These are phyloP conservation scores for Leguminivora glycinivorella DNA, from an alignment of 1,140 invertebrate genomes.

Conservation along the genomic window DNA sequence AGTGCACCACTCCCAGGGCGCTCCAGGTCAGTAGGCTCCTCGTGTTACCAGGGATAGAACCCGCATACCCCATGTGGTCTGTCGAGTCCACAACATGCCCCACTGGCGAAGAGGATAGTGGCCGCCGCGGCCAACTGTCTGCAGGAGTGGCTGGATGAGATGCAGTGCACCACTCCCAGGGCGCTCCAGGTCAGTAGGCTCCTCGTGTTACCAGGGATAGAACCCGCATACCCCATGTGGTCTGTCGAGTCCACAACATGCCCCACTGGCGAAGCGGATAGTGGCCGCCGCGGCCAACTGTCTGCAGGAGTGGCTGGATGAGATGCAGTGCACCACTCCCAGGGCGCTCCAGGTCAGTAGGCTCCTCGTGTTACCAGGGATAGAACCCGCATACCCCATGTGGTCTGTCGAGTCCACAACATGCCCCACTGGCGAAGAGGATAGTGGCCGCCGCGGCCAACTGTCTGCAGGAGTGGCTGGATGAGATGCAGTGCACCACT, in stretches of 20 bases:
- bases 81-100: conserved; percentile 84
- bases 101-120: conserved; percentile 87
- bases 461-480: conserved; percentile 92
- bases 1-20: conserved; percentile 85
- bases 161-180: conserved; percentile 85
- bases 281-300: conserved; percentile 86
- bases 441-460: conserved; percentile 73
- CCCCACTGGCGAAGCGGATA: conserved; percentile 86
- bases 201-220: conserved; percentile 97
- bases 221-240: conserved; percentile 98
- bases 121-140: conserved; percentile 87
- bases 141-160: conserved; percentile 92
- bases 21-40: conserved; percentile 83
- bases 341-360: conserved; percentile 80
- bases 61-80: conserved; percentile 99
- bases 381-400: too few relatives aligned
- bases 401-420: not conserved
- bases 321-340: conserved; percentile 86
- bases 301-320: conserved; percentile 92
- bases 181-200: conserved; percentile 81
- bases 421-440: not conserved
- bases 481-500: conserved; percentile 68
- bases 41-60: conserved; percentile 97
- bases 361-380: too few relatives aligned
- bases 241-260: conserved; percentile 88